Evolutionary conservation across 2,888 invertebrate species (phyloP).

Genomic region (Gasteruption jaculator): DNA sequence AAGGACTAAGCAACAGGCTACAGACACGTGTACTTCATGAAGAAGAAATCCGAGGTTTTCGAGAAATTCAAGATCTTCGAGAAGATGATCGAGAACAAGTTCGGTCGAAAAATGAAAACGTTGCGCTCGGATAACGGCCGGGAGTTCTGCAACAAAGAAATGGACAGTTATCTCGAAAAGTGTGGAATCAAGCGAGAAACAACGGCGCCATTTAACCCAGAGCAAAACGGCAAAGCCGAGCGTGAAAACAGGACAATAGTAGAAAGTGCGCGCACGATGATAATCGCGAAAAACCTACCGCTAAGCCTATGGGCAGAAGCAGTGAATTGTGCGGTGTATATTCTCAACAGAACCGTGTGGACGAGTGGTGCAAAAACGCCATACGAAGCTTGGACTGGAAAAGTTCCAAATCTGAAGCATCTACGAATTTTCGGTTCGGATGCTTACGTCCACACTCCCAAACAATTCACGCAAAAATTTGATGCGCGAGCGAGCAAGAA

Average conservation of each 20-base stretch:
- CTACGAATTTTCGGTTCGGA: slow-evolving; percentile 25
- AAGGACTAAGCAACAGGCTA: slow-evolving; percentile 9
- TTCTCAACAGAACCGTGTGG: slow-evolving; percentile 5
- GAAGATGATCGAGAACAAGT: slow-evolving; percentile 21
- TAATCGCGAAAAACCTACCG: slow-evolving; percentile 4
- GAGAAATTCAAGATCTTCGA: slow-evolving; percentile 25
- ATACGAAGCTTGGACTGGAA: slow-evolving; percentile 17
- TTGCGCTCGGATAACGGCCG: slow-evolving; percentile 12
- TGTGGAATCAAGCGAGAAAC: slow-evolving; percentile 22
- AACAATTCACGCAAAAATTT: slow-evolving; percentile 23
- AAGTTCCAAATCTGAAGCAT: slow-evolving; percentile 24
- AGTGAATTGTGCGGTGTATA: slow-evolving; percentile 5
- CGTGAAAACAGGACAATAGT: slow-evolving; percentile 27
- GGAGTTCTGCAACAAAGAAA: slow-evolving; percentile 9
- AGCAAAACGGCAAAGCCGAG: slow-evolving; percentile 28
- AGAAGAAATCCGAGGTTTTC: slow-evolving; percentile 22
- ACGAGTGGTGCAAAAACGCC: background rate
- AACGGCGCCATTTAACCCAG: slow-evolving; percentile 26
- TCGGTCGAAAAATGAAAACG: slow-evolving; percentile 15
- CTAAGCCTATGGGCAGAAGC: slow-evolving; percentile 6
- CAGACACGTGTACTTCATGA: slow-evolving; percentile 13
- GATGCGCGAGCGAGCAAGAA: slow-evolving; percentile 20
- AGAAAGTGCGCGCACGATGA: slow-evolving; percentile 27
- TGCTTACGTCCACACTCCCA: slow-evolving; percentile 20
- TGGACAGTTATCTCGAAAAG: slow-evolving; percentile 5